Evolutionary conservation across 2,113 vertebrate genomes (phyloP), one percentile per base, ranked within the genome.

Genomic region (Leuciscus idus): DNA sequence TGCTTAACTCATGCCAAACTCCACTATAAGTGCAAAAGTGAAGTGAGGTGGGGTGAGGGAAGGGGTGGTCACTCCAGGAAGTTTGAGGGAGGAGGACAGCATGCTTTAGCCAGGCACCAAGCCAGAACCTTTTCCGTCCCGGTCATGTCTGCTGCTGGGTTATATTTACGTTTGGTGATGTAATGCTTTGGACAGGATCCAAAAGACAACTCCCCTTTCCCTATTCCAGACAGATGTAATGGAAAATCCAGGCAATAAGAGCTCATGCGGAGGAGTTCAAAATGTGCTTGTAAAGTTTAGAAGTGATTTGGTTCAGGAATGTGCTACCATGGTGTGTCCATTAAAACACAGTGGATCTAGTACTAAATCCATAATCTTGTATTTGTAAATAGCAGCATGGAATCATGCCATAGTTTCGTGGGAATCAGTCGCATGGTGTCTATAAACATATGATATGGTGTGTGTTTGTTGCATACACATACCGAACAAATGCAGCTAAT

Each of bases 141-240:
- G 55, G 48, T 77, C 78, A 76, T 82, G 84, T 77, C 83, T 88
- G 59, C 36, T 61, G 28, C 46, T 76, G 48, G 50, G 48, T 36
- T 83, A 39, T 59, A 75, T 80, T 85, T 52, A 30, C 4, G 11
- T 4, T 4, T 6, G 19, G 21, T 88, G 78, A 88, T 50, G 70
- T 82, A 85, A 88, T 85, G 43, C 59, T 57, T 59, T 70, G 61
- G 26, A 17, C 48, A 19, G 12, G 6, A 76, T 36, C 70, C 77
- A 73, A 43, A 46, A 21, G 5, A 46, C 78, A 33, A 39, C 78
- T 48, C 70, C 83, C 50, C 13, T 36, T 55, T 30, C 17, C 4
- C 46, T 11, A 8, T 36, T 82, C 30, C 76, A 75, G 21, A 76
- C 13, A 46, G 48, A n/a, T 39, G 62, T 11, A 52, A 23, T 52